Base-by-base conservation (phyloP, 2,113 vertebrate genomes). In the Phyllostomus hastatus region DNA sequence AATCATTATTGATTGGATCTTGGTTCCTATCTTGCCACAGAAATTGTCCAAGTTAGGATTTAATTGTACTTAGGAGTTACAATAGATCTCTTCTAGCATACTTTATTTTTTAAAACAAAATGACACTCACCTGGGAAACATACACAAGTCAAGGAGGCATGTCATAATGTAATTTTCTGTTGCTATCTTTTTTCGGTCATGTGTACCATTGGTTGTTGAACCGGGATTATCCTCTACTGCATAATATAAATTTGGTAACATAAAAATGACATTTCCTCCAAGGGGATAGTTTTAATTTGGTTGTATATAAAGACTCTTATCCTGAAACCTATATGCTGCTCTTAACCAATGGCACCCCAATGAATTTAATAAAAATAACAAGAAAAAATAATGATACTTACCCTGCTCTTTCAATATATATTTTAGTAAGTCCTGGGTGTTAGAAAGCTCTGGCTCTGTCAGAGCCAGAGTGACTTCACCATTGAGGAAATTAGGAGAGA, bases 1-100 rank as follows among this genome's bases (percentile, higher is more conserved):
- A 97, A 95, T 96, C 84, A 91, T 94, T 98, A 98, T 98, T 98
- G 98, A 98, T 98, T 98, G 76, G 19, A 96, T 97, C 97, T 97
- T 92, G 95, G 61, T 89, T 97, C 1, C 85, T 97, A 88, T 78
- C 90, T 97, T 64, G 41, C 82, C 96, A 98, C 95, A 97, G 20
- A 96, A 97, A 97, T 98, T 97, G 96, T 96, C 97, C n/a, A 78
- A 97, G 82, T 94, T 97, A 88, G 69, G 54, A 88, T 98, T 98
- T 98, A 98, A 98, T 98, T 98, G 83, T 97, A 94, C 97, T 98
- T 94, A 90, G 88, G 90, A 93, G 38, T 92, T 97, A 67, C 5
- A 97, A 88, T 83, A 46, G 61, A 80, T 97, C 92, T 95, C 57
- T 98, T 98, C 78, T 19, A 67, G 48, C 69, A 9, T 79, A 0